Evolutionary conservation across 1,140 invertebrate species (phyloP).

Genomic region (Papilio xuthus): DNA sequence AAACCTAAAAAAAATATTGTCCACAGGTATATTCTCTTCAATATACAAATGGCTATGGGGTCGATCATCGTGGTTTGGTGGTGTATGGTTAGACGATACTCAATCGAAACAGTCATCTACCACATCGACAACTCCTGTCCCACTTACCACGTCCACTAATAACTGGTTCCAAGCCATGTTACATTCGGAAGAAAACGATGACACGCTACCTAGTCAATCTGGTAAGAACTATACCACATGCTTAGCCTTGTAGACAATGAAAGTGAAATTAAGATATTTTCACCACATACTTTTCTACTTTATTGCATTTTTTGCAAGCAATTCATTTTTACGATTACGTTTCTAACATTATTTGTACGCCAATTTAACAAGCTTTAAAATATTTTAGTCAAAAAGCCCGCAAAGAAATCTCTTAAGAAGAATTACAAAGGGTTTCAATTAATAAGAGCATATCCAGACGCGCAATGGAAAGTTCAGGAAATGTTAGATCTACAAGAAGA

Average conservation of each 20-base stretch:
- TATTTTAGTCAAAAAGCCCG: slow-evolving; percentile 61
- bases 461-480: slow-evolving; percentile 69
- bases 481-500: slow-evolving; percentile 76
- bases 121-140: slow-evolving; percentile 53
- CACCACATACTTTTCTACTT: background rate
- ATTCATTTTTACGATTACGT: slow-evolving; percentile 1
- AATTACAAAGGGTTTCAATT: slow-evolving; percentile 79
- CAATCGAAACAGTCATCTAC: slow-evolving; percentile 47
- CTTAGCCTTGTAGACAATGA: slow-evolving; percentile 16
- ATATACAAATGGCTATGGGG: slow-evolving; percentile 66
- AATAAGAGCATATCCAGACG: slow-evolving; percentile 69
- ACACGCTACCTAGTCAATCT: slow-evolving; percentile 46
- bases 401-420: slow-evolving; percentile 71
- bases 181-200: slow-evolving; percentile 69
- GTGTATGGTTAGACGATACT: slow-evolving; percentile 59
- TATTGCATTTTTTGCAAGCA: slow-evolving; percentile 12
- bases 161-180: slow-evolving; percentile 74
- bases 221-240: slow-evolving; percentile 38
- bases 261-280: slow-evolving; percentile 33
- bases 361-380: background rate
- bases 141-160: slow-evolving; percentile 53
- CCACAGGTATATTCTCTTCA: slow-evolving; percentile 61
- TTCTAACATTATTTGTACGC: background rate
- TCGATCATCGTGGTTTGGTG: slow-evolving; percentile 59
- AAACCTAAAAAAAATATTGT: no score